These are phyloP conservation scores for Baccha elongata DNA, from an alignment of 2,888 invertebrate species.

Conservation along the genomic window DNA sequence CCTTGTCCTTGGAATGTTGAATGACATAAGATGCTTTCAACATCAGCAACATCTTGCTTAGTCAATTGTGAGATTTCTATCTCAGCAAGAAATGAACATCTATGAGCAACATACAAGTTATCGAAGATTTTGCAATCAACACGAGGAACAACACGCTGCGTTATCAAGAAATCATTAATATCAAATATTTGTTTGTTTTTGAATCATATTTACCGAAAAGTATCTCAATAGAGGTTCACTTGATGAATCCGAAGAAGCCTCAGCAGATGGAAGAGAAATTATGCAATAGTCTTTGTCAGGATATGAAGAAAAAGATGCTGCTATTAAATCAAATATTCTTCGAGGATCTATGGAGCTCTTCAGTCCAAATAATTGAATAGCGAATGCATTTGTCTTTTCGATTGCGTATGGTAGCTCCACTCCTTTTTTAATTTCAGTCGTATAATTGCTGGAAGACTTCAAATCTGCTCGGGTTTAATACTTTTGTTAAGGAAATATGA, in stretches of 20 bases:
- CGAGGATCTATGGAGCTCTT: conserved; percentile 82
- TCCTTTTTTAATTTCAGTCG: background rate
- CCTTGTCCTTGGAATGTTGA: background rate
- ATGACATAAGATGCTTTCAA: conserved; percentile 64
- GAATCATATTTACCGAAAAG: conserved; percentile 76
- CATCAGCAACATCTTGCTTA: conserved; percentile 70
- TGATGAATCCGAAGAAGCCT: conserved; percentile 46
- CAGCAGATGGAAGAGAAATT: conserved; percentile 73
- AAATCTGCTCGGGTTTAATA: background rate
- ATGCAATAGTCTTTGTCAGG: conserved; percentile 85
- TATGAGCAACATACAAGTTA: conserved; percentile 78
- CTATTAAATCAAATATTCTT: conserved; percentile 84
- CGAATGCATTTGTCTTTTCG: conserved; percentile 74
- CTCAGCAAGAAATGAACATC: conserved; percentile 77
- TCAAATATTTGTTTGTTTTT: no score
- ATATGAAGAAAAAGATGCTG: conserved; percentile 87
- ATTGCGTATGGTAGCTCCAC: background rate
- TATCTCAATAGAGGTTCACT: conserved; percentile 75
- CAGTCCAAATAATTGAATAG: conserved; percentile 77
- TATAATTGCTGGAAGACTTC: background rate
- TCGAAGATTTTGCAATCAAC: conserved; percentile 75
- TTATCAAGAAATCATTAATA: background rate
- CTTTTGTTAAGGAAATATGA: no score
- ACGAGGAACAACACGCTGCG: conserved; percentile 76
- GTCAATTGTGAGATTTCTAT: conserved; percentile 74